Base-by-base conservation (phyloP, 2,113 vertebrate species). In the Ammodytes marinus region DNA sequence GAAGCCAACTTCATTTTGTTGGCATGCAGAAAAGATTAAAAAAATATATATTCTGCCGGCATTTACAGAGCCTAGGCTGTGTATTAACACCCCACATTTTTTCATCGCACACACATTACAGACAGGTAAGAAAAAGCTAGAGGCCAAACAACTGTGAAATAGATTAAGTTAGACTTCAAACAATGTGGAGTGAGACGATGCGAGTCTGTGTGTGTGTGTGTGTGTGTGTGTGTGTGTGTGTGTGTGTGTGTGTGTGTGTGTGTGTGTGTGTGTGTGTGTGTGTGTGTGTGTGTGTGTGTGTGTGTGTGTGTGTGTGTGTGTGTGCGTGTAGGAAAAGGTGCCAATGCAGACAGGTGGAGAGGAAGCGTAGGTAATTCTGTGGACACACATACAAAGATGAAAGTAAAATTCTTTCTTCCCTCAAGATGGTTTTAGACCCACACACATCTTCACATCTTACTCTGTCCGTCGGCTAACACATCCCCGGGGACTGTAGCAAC, bases 161-260 rank as follows among this genome's bases (percentile, higher is more conserved):
- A 69, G 58, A 89, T 74, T 80, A 79, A 74, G 74, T 74, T 40
- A n/a, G 82, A 66, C 77, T 79, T 90, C 57, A 75, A 81, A 74
- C 45, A 81, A 63, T 11, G 61, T 13, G 49, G 46, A 69, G 75
- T 37, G 55, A 77, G 75, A 19, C 54, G 50, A 57, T 60, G 74
- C 63, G 53, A 74, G 61, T n/a, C 0, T 4, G 69, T n/a, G 64
- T 50, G 45, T 55, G 54, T 27, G 27, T 27, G 27, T 27, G 27
- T 27, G 27, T 27, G 27, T 27, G 27, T 27, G 27, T 27, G 27
- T 27, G 27, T 27, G 27, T 27, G 27, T 27, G 27, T 27, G 27
- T 27, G 27, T 27, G 27, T 27, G 27, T 27, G 27, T 27, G 27
- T 27, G 27, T 27, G 27, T 27, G 27, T 27, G 27, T 27, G 27